These are phyloP conservation scores for Zeugodacus cucurbitae DNA, from an alignment of 1,140 invertebrate species.

Conservation along the genomic window DNA sequence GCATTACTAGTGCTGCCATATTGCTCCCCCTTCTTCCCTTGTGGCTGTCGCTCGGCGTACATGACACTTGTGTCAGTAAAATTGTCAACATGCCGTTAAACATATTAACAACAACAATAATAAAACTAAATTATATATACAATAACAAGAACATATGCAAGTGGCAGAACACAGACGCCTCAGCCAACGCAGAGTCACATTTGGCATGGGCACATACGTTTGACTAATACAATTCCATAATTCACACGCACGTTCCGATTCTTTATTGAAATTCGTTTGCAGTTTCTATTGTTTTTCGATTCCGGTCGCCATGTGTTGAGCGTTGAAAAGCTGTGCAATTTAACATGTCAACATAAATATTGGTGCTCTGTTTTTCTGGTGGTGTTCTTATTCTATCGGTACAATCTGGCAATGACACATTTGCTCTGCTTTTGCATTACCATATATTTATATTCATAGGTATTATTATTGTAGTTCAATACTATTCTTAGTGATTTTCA, in stretches of 20 bases:
- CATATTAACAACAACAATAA: background rate
- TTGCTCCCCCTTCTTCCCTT: background rate
- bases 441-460: background rate
- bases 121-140: background rate
- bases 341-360: background rate
- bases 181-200: no score
- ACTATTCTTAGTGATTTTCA: background rate
- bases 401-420: no score
- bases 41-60: background rate
- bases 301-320: background rate
- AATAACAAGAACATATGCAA: background rate
- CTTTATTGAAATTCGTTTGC: constrained; percentile 3
- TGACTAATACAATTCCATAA: constrained; percentile 10
- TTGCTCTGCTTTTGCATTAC: no score
- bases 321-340: background rate
- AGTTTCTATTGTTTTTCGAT: constrained; percentile 6
- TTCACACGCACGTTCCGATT: background rate
- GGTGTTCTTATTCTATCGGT: background rate
- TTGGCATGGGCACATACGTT: background rate
- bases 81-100: background rate
- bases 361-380: background rate
- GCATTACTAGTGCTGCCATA: no score
- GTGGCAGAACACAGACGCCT: background rate
- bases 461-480: background rate
- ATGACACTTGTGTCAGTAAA: background rate